Percentiles rank a stretch among this genome's conserved stretches.
These are phyloP conservation scores for Aix galericulata DNA, from an alignment of 2,113 vertebrate species.

Conservation along the genomic window DNA sequence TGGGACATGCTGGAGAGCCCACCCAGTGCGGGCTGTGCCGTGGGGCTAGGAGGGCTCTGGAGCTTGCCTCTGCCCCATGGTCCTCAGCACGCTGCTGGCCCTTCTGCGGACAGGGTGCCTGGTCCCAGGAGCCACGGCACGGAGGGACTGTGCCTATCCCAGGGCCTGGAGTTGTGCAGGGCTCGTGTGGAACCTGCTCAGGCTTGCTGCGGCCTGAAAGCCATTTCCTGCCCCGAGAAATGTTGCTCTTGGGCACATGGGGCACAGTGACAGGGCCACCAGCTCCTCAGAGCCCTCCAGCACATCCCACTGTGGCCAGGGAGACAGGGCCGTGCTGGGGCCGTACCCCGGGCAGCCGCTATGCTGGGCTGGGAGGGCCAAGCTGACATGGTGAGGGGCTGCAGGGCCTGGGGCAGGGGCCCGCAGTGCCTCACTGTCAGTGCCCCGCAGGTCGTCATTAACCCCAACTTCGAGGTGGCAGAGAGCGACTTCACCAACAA, in stretches of 20 bases:
- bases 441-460: constrained; percentile 88
- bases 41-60: neutral
- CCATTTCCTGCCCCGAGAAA: neutral
- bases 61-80: neutral
- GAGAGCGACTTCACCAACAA: constrained; percentile 99
- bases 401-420: neutral
- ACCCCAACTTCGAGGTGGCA: constrained; percentile 93
- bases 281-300: neutral
- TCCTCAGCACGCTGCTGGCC: neutral
- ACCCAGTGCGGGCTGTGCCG: neutral
- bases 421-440: neutral
- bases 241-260: rapidly evolving
- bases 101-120: neutral
- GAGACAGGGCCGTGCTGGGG: too few relatives aligned
- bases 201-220: neutral
- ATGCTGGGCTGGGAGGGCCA: neutral
- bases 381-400: rapidly evolving
- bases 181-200: rapidly evolving
- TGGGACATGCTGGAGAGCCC: neutral
- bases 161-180: rapidly evolving
- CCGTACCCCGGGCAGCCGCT: too few relatives aligned
- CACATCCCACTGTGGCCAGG: neutral
- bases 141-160: neutral
- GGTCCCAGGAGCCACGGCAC: neutral
- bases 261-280: neutral